Conservation (phyloP, 2,797 vertebrate species). For the Amblyraja radiata region DNA sequence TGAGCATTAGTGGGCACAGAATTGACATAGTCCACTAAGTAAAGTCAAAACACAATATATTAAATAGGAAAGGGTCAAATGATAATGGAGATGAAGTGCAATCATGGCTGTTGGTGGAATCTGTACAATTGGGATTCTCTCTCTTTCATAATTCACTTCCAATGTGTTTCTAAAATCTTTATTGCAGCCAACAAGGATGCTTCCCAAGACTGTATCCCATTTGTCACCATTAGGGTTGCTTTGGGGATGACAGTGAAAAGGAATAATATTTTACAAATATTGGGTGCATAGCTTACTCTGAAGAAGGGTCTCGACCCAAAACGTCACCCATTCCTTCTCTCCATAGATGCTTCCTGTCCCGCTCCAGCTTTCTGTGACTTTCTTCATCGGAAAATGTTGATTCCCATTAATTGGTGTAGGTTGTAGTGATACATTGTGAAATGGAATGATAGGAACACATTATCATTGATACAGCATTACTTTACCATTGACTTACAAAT, state of each 20-base stretch:
- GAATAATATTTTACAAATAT: not conserved
- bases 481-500: not conserved
- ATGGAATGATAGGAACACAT: not conserved
- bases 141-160: not conserved
- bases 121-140: not conserved
- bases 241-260: not conserved
- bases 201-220: not conserved
- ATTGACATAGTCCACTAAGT: not conserved
- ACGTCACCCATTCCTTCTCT: too few species aligned
- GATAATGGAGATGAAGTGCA: not conserved
- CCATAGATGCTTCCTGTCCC: too few species aligned
- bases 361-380: too few species aligned
- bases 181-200: too few species aligned
- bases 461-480: not conserved
- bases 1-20: not conserved
- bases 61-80: not conserved
- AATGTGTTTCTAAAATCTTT: not conserved
- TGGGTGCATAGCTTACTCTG: not conserved
- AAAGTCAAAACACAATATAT: not conserved
- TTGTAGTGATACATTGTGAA: not conserved
- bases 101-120: not conserved
- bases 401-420: not conserved
- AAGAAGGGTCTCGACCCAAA: not conserved
- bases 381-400: not conserved
- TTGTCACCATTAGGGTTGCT: not conserved